Percentiles rank a stretch among this genome's conserved stretches.
Conservation (phyloP, 2,797 vertebrate species). For the Leptatherina wallacei region DNA sequence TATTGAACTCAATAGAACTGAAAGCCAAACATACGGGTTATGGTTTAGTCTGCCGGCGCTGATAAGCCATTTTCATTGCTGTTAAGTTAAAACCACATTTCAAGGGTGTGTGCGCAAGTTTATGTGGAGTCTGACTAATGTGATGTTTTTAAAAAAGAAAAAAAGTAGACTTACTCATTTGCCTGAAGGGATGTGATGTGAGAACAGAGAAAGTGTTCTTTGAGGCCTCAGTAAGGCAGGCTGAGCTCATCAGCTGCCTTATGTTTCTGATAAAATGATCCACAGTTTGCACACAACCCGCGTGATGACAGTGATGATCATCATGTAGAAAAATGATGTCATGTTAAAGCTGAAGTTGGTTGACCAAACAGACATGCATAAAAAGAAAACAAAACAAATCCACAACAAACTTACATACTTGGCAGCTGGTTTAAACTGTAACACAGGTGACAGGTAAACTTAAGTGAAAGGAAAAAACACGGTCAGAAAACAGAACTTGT, state of each 20-base stretch:
- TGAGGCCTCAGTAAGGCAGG: conserved; percentile 65
- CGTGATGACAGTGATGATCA: conserved; percentile 28
- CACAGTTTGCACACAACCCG: conserved; percentile 28
- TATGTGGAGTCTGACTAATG: conserved; percentile 37
- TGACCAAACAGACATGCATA: conserved; percentile 26
- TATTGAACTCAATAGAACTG: conserved; percentile 74
- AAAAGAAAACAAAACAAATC: conserved; percentile 39
- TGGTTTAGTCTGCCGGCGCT: conserved; percentile 47
- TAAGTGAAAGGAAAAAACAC: conserved; percentile 19
- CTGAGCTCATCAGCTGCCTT: conserved; percentile 53
- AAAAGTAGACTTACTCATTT: conserved; percentile 33
- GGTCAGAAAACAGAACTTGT: conserved; percentile 25
- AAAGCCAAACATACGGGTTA: conserved; percentile 65
- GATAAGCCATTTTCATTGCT: conserved; percentile 39
- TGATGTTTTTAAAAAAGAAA: conserved; percentile 20
- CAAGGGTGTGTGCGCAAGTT: conserved; percentile 31
- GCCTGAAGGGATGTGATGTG: conserved; percentile 25
- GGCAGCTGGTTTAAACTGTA: conserved; percentile 54
- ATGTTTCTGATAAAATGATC: conserved; percentile 34
- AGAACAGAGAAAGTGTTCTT: conserved; percentile 41
- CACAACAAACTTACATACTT: conserved; percentile 45
- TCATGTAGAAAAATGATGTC: conserved; percentile 20
- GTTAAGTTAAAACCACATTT: conserved; percentile 40
- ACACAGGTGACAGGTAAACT: conserved; percentile 39
- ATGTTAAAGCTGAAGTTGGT: conserved; percentile 22